Base-by-base conservation (phyloP, 2,888 invertebrate species). In the Azorinus chamasolen region DNA sequence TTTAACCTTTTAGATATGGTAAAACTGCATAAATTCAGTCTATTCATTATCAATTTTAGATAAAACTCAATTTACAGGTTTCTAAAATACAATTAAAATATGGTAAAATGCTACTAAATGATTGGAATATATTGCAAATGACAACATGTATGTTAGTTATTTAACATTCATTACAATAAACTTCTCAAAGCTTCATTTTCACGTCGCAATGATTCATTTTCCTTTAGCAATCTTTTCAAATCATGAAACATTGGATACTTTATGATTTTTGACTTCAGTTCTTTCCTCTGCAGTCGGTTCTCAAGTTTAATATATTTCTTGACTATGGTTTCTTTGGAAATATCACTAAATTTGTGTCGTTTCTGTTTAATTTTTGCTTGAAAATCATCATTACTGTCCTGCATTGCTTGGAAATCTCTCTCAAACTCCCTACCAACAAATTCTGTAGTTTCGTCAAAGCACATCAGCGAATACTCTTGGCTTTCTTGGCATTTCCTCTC, bases 371-470 rank as follows among this genome's bases (percentile, higher is more conserved):
- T 25, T 18, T 16, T 54, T n/a, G 27, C 45, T 18, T 32, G 10
- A 43, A 32, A 43, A 27, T 66, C 66, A 41, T 50, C 41, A 50
- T 45, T 16, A 5, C 32, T 48, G 22, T 55, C 24, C 50, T 62
- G 58, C 41, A 25, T 25, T 59, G 58, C 48, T 39, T 59, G 48
- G 57, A 66, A 68, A 41, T 73, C 82, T 48, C 70, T 58, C 46
- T 79, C 83, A 65, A 79, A 76, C 24, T 83, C 76, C 27, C 70
- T 48, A n/a, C 37, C 66, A 50, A 81, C 71, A 45, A 77, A 81
- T 5, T 70, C 58, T 5, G 51, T 62, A 12, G 59, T 72, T 12
- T 68, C 78, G 25, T 72, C 66, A 16, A 68, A n/a, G 16, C 48
- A 32, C 3, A 78, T 55, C n/a, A 64, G 72, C 10, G 45, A 48